A percentile compares a stretch with the other conserved stretches of the same genome.
Conservation (phyloP, 2,797 vertebrate genomes). For the Coranthus polyacanthus region DNA sequence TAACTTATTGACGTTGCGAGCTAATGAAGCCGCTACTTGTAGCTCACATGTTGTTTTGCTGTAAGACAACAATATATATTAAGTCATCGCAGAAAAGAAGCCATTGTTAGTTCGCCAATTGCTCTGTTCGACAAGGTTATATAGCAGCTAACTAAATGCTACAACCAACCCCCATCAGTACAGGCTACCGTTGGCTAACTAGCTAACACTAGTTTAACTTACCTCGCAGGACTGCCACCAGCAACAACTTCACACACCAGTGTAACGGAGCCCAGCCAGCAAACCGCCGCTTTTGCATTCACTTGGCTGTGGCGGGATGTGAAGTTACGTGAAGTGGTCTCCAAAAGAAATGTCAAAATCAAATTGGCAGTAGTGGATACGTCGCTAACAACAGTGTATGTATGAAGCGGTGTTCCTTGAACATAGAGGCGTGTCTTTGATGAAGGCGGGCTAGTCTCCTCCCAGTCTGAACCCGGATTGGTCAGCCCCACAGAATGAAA, state of each 20-base stretch:
- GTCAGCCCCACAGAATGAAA: constrained; percentile 68
- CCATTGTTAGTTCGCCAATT: neutral
- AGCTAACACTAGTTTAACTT: constrained; percentile 79
- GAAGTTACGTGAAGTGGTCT: constrained; percentile 42
- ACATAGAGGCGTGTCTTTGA: constrained; percentile 78
- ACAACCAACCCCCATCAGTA: constrained; percentile 71
- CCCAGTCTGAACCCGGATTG: constrained; percentile 70
- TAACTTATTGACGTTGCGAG: constrained; percentile 51
- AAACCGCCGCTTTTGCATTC: constrained; percentile 32
- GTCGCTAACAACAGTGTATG: constrained; percentile 85
- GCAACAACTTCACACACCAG: constrained; percentile 64
- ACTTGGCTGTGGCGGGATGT: constrained; percentile 19
- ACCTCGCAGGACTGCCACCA: constrained; percentile 80
- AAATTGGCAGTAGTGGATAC: constrained; percentile 61
- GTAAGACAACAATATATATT: neutral
- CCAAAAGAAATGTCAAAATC: constrained; percentile 63
- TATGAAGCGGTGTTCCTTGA: constrained; percentile 82
- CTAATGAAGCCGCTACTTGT: constrained; percentile 14
- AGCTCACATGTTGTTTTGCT: neutral
- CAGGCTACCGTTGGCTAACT: constrained; percentile 62
- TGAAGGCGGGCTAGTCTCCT: constrained; percentile 69
- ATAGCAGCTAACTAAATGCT: constrained; percentile 57
- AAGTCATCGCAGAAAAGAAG: neutral
- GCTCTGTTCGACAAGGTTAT: constrained; percentile 71
- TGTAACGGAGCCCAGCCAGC: constrained; percentile 12